phyloP scores from a whole-genome alignment of 2,888 invertebrate species.

The Idaea aversata region DNA sequence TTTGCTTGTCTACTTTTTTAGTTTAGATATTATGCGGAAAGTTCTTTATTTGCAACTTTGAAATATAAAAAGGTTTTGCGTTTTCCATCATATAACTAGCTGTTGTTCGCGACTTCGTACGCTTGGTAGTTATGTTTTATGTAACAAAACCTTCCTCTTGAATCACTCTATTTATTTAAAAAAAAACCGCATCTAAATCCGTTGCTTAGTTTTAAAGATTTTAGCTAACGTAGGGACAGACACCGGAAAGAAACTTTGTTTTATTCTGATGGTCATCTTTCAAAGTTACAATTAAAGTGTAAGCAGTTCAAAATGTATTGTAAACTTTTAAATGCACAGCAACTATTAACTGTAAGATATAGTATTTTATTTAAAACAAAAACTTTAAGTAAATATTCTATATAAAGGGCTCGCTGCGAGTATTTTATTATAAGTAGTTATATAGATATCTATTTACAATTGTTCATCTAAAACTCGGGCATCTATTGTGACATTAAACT shows the following conservation, averaged over 20 bases:
- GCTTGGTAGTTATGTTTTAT: neutral
- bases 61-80: neutral
- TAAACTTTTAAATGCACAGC: slow-evolving; percentile 39
- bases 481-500: slow-evolving; percentile 3
- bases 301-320: slow-evolving; percentile 46
- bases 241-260: neutral
- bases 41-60: slow-evolving; percentile 48
- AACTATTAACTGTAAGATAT: slow-evolving; percentile 43
- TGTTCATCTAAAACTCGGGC: neutral
- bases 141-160: slow-evolving; percentile 7
- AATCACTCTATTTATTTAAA: too few species aligned
- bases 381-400: slow-evolving; percentile 34
- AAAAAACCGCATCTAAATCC: too few species aligned
- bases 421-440: slow-evolving; percentile 2
- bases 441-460: slow-evolving; percentile 6
- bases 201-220: too few species aligned
- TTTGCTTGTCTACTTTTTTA: slow-evolving; percentile 41
- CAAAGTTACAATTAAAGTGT: slow-evolving; percentile 48
- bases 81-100: neutral
- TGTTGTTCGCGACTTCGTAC: neutral
- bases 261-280: slow-evolving; percentile 12
- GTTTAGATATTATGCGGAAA: slow-evolving; percentile 48
- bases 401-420: slow-evolving; percentile 21
- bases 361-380: slow-evolving; percentile 35
- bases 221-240: too few species aligned